Evolutionary conservation across 2,888 invertebrate species (phyloP), one percentile per base, ranked within the genome.

Genomic region (Euplexia lucipara): DNA sequence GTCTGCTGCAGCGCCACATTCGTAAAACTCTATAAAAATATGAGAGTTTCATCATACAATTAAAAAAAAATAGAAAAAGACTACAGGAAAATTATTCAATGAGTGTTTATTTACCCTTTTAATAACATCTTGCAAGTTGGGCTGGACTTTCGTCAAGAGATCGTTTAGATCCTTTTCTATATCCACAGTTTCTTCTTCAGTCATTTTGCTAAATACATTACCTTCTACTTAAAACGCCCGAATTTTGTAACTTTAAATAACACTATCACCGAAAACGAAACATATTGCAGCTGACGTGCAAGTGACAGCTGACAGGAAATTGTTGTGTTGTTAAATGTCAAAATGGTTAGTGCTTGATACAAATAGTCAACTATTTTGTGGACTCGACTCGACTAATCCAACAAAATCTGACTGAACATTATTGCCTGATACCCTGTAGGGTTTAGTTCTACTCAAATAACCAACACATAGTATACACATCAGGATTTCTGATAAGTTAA

Each of bases 61-160:
- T 26, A 26, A 2, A 14, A 58, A 45, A 8, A 9, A n/a, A 26
- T 2, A 12, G 16, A 34, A 61, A 39, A 26, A 14, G 1, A 39
- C 12, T 30, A 4, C 0, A 16, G n/a, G 18, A 37, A 12, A 16
- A 10, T 32, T 4, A 18, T 30, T 20, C 6, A 37, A 39, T 32
- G 9, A 58, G 14, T 51, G 37, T 75, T 72, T 88, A 91, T 91
- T 94, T 91, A 96, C 96, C 90, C 96, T 91, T 89, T 95, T 96
- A 83, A 96, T 93, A 91, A 96, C 95, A 84, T 96, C 96, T 88
- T 96, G 96, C 66, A 96, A 91, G 82, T 95, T 93, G 3, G 96
- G 96, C 75, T 96, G 95, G 30, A 96, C 93, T 83, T 92, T 92
- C 16, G 93, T 91, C 68, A 96, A 81, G 61, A 95, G 90, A 60